Conservation (phyloP, 2,797 vertebrate genomes). For the Danio kyathit region DNA sequence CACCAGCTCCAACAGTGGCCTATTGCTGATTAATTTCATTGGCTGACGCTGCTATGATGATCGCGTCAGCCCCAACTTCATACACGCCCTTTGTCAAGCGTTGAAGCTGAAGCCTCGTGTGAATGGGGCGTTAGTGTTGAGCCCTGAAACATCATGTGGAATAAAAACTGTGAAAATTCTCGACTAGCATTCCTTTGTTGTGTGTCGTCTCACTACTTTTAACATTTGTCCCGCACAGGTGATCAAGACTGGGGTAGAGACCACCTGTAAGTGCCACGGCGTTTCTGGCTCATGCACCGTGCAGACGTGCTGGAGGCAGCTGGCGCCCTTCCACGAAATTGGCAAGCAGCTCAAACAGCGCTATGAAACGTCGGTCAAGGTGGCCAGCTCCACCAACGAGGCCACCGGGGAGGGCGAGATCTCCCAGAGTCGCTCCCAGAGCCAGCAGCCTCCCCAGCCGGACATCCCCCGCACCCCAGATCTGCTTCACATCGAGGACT, state of each 20-base stretch:
- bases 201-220: conserved; percentile 31
- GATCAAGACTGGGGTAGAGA: conserved; percentile 96
- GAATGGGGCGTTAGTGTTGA: too few species aligned
- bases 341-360: conserved; percentile 96
- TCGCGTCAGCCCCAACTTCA: too few species aligned
- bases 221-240: conserved; percentile 78
- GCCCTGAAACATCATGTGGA: too few species aligned
- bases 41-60: too few species aligned
- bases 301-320: conserved; percentile 97
- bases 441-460: conserved; percentile 68
- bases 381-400: conserved; percentile 95
- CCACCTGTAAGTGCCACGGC: conserved; percentile 97
- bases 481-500: conserved; percentile 98
- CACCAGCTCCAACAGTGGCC: too few species aligned
- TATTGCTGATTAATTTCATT: too few species aligned
- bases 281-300: conserved; percentile 98
- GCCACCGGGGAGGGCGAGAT: conserved; percentile 94
- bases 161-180: too few species aligned
- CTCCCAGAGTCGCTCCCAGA: conserved; percentile 79
- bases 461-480: conserved; percentile 95
- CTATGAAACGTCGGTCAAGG: conserved; percentile 92
- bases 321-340: conserved; percentile 96
- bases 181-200: conserved; percentile 18
- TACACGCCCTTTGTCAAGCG: too few species aligned
- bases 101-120: too few species aligned